Evolutionary conservation across 2,888 invertebrate genomes (phyloP), one percentile per base, ranked within the genome.

Genomic region (Amphipyra tragopoginis): DNA sequence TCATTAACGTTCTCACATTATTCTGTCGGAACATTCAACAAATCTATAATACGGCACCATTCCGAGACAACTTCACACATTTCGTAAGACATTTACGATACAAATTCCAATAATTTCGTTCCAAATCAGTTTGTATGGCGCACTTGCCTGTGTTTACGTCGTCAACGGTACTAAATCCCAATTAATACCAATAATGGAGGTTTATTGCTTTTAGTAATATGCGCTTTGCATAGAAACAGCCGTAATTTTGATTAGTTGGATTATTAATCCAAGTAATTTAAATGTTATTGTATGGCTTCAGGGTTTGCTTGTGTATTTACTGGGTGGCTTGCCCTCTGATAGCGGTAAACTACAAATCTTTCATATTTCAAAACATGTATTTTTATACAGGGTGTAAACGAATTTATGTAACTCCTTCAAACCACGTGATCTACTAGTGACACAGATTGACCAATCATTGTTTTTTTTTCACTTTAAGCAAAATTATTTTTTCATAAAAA

Each of bases 1-100:
- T 21, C 51, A 55, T 67, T 61, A 62, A 61, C 43, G 69, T 53
- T 56, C 56, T 33, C 66, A 61, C 67, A 67, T 69, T 56, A 69
- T 49, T 39, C 45, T 10, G 56, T 49, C 36, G 26, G 45, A 39
- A 40, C 65, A 36, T 56, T 57, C 50, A 44, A 56, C 65, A 56
- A 71, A 70, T 60, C 59, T 43, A 49, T 70, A 38, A 40, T 33
- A 53, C 52, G 56, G 45, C 56, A 33, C 55, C 65, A 50, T 70
- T 71, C 33, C 13, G 39, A 59, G 52, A 47, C 21, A 51, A 65
- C 56, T 69, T 64, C 56, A 53, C 45, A 47, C 68, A 64, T 69
- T 69, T 38, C 14, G 14, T 14, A 47, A 52, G 45, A 65, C 55
- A 70, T 57, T 71, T 66, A 70, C 13, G 29, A 29, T 39, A 34